These are phyloP conservation scores for Zenarchopterus dispar DNA, from an alignment of 2,797 vertebrate species.

Conservation along the genomic window DNA sequence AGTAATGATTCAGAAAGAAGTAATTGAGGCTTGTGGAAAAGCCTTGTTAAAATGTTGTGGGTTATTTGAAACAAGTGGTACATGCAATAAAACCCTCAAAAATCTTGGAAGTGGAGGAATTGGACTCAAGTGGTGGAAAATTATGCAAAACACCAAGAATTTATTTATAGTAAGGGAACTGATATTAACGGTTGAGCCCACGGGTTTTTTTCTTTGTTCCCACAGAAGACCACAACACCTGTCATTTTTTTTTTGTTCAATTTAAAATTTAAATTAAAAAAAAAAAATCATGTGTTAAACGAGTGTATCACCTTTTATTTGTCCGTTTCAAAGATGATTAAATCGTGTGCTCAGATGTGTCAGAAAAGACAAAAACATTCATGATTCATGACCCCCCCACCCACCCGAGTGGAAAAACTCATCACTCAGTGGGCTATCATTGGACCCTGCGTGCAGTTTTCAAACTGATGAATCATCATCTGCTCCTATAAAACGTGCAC, in stretches of 20 bases:
- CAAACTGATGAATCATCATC: background rate
- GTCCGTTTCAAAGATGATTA: background rate
- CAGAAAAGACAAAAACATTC: background rate
- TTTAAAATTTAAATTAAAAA: too few relatives aligned
- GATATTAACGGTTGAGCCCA: background rate
- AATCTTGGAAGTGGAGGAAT: background rate
- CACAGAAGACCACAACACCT: background rate
- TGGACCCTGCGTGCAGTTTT: background rate
- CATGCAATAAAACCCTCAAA: conserved; percentile 1
- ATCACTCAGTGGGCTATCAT: too few relatives aligned
- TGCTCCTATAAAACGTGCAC: background rate
- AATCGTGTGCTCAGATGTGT: background rate
- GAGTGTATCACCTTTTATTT: background rate
- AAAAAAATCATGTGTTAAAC: background rate
- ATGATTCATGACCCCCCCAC: too few relatives aligned
- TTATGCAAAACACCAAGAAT: background rate
- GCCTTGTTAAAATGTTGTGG: conserved; percentile 1
- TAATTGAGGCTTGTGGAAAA: background rate
- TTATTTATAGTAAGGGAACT: background rate
- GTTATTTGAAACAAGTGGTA: conserved; percentile 1
- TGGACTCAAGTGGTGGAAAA: background rate
- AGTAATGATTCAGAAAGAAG: background rate
- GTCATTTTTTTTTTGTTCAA: background rate
- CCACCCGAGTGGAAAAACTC: background rate
- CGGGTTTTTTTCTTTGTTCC: background rate